Percentiles rank a stretch among this genome's conserved stretches.
Conservation (phyloP, 2,113 vertebrate genomes). For the Pituophis catenifer region DNA sequence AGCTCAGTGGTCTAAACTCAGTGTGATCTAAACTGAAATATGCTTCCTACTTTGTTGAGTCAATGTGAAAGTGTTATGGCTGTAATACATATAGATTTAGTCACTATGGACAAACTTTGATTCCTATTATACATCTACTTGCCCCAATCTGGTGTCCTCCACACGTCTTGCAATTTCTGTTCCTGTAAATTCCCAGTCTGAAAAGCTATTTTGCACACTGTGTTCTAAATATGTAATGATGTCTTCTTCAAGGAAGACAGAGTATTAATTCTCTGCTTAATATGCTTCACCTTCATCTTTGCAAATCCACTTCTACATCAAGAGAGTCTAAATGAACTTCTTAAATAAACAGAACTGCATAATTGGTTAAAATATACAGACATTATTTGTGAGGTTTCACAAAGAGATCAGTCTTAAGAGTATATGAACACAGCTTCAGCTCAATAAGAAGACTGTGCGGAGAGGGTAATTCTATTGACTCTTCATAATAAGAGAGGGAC, state of each 20-base stretch:
- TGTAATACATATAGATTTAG: neutral
- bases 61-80: neutral
- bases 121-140: neutral
- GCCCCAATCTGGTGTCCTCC: neutral
- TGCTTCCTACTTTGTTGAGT: neutral
- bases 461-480: neutral
- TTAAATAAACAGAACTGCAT: slow-evolving; percentile 19
- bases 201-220: neutral
- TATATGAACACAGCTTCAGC: neutral
- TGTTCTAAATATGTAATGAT: neutral
- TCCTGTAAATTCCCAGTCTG: neutral
- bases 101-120: neutral
- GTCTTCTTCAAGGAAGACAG: neutral
- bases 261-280: neutral
- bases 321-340: slow-evolving; percentile 4
- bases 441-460: neutral
- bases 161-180: neutral
- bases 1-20: neutral
- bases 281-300: slow-evolving; percentile 7
- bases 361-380: neutral
- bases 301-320: slow-evolving; percentile 14
- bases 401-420: neutral
- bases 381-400: neutral
- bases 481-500: neutral
- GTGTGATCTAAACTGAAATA: neutral